Base-by-base conservation (phyloP, 2,888 invertebrate genomes). In the Dryobota labecula region DNA sequence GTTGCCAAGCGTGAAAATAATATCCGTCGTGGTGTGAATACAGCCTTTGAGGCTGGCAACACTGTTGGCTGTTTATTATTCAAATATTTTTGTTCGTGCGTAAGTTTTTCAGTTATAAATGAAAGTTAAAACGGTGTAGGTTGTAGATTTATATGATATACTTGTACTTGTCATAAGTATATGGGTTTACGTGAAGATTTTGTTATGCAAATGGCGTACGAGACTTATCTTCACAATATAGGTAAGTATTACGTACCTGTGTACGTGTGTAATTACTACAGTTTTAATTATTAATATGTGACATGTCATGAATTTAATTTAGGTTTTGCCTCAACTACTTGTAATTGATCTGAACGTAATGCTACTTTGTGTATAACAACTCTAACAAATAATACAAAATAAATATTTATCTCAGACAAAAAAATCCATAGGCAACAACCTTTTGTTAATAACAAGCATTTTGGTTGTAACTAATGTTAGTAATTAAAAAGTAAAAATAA, bases 1-100 rank as follows among this genome's bases (percentile, higher is more conserved):
- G 93, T 90, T 92, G 91, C 92, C 94, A 92, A 88, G 89, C 94
- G 93, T 94, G 91, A 94, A 93, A 94, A 94, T 92, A 94, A 94
- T 93, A 94, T 93, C 91, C 92, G 92, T 91, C 93, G 92, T 89
- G 91, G 69, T 84, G 73, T 82, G 94, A 94, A 94, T 94, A 84
- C 83, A 36, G 87, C 90, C 93, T 94, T 94, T 94, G 94, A 94
- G 88, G 89, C 61, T 90, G 89, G 89, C 87, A 89, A 85, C 90
- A 91, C 88, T 82, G 84, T 85, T 66, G 76, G 72, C 53, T 73
- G 78, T 83, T 83, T 78, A 85, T 88, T 88, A 88, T 89, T 88
- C 85, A 86, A 88, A 89, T 78, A 83, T 85, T 85, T 84, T 80
- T 83, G 80, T 77, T 82, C 89, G 89, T 89, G 89, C 85, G 82